phyloP scores from a whole-genome alignment of 2,888 invertebrate species.

The Tetranychus piercei region DNA sequence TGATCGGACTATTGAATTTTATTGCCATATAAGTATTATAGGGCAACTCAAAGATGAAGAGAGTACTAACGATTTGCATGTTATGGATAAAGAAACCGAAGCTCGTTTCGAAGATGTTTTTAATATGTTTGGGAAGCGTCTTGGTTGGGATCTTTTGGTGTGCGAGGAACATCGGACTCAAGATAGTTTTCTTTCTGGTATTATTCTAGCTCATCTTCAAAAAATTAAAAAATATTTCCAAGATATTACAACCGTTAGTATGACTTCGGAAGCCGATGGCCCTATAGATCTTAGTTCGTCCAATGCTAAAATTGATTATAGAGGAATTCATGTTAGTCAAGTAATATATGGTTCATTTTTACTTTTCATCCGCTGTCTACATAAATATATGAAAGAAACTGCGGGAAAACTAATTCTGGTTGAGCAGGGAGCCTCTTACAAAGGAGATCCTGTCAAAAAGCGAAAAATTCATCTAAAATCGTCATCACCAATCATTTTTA shows the following conservation, averaged over 20 bases:
- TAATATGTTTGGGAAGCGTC: not conserved
- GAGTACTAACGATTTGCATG: not conserved
- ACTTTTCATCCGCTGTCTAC: conserved; percentile 8
- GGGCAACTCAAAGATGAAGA: not conserved
- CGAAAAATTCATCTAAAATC: conserved; percentile 13
- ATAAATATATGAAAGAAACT: conserved; percentile 4
- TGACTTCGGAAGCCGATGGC: not conserved
- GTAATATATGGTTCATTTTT: not conserved
- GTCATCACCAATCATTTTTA: not conserved
- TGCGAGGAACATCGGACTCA: not conserved
- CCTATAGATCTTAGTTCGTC: conserved; percentile 10
- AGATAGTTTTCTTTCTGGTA: conserved; percentile 3
- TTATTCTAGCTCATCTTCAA: not conserved
- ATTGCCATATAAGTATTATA: not conserved
- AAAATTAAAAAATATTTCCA: not conserved
- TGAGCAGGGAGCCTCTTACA: conserved; percentile 8
- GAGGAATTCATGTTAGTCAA: not conserved
- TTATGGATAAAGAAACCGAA: not conserved
- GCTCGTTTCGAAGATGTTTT: not conserved
- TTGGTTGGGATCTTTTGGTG: not conserved
- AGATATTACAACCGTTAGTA: not conserved
- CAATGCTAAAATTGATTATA: not conserved
- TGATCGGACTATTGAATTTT: not conserved
- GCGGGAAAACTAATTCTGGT: conserved; percentile 8
- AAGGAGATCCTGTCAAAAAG: conserved; percentile 6